phyloP scores from a whole-genome alignment of 30 jellyfish, hydroid and myxozoan genomes.

The Turritopsis rubra region DNA sequence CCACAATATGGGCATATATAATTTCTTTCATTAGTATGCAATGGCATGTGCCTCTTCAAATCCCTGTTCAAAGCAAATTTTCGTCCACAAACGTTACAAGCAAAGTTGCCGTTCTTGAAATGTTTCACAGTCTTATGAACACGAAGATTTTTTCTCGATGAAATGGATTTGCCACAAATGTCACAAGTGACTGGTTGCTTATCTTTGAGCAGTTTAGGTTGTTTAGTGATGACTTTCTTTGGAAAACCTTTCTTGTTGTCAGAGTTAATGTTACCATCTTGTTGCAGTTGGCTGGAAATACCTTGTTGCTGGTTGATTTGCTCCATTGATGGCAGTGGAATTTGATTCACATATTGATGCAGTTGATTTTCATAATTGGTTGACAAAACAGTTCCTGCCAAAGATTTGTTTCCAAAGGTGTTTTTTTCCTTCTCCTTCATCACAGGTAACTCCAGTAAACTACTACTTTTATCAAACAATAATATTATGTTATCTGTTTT shows the following conservation, averaged over 20 bases:
- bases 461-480: conserved; percentile 15
- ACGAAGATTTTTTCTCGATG: conserved; percentile 40
- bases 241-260: background rate
- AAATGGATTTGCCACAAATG: conserved; percentile 34
- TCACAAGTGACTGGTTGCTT: conserved; percentile 40
- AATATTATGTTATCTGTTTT: conserved; percentile 10
- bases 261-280: background rate
- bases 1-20: conserved; percentile 36
- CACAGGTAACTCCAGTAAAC: background rate
- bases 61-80: conserved; percentile 45
- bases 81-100: conserved; percentile 39
- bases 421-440: background rate
- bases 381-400: conserved; percentile 1
- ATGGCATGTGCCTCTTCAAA: conserved; percentile 37
- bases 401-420: background rate
- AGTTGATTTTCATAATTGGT: conserved; percentile 2
- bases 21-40: conserved; percentile 38
- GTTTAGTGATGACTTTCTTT: conserved; percentile 21
- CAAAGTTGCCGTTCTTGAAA: conserved; percentile 37
- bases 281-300: background rate
- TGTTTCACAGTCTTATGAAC: conserved; percentile 40
- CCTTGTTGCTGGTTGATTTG: conserved; percentile 24
- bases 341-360: conserved; percentile 15
- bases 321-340: conserved; percentile 23
- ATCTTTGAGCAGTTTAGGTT: conserved; percentile 17